Conservation (phyloP, 2,888 invertebrate genomes). For the Blastobasis adustella region DNA sequence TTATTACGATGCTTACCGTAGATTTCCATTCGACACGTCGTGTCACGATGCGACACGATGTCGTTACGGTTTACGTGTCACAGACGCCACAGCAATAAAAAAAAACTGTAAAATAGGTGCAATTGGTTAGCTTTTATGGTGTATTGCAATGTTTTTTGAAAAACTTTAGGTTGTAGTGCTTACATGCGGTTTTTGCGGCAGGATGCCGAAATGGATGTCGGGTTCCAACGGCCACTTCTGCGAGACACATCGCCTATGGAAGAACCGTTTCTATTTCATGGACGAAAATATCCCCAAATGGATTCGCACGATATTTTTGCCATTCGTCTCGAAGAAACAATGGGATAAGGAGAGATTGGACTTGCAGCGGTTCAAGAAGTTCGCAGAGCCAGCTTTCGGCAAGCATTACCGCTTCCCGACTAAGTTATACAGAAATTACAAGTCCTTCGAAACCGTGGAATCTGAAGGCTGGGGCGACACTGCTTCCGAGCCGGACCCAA, state of each 20-base stretch:
- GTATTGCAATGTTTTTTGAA: not conserved
- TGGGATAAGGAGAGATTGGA: constrained; percentile 43
- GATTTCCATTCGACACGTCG: no score
- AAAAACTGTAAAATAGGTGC: no score
- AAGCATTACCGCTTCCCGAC: constrained; percentile 39
- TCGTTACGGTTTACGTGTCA: no score
- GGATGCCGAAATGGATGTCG: constrained; percentile 43
- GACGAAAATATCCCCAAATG: constrained; percentile 46
- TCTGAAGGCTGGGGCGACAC: constrained; percentile 25
- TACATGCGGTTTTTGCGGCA: constrained; percentile 10
- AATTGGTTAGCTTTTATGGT: no score
- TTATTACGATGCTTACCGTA: no score
- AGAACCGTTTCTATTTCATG: constrained; percentile 43
- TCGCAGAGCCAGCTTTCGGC: constrained; percentile 42
- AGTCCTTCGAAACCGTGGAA: constrained; percentile 28
- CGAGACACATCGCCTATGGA: constrained; percentile 44
- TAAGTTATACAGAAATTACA: constrained; percentile 27
- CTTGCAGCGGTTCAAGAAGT: constrained; percentile 33
- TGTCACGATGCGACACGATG: no score
- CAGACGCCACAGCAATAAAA: no score
- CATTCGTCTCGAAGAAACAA: constrained; percentile 34
- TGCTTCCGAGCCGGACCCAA: no score
- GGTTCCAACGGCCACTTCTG: constrained; percentile 35
- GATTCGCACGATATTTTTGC: constrained; percentile 27
- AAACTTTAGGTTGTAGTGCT: not conserved